Conservation (phyloP, 2,797 vertebrate genomes). For the Myotis daubentonii region DNA sequence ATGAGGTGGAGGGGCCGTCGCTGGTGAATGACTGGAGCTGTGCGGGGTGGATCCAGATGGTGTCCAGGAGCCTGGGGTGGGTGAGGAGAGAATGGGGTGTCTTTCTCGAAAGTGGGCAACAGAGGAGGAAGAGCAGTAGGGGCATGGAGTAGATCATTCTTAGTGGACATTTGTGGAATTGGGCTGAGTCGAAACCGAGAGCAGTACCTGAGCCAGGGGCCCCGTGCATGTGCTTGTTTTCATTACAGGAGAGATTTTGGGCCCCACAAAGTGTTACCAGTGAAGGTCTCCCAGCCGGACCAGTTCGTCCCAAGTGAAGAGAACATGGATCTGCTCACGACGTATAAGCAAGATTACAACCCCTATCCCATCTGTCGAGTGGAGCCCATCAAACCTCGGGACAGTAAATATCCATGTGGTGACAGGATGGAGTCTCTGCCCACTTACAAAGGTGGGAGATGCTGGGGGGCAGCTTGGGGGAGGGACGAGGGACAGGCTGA, state of each 20-base stretch:
- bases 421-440: constrained; percentile 76
- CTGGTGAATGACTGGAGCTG: background rate
- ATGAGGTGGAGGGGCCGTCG: background rate
- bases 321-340: constrained; percentile 81
- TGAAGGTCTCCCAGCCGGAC: constrained; percentile 59
- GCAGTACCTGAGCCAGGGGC: background rate
- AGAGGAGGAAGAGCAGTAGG: background rate
- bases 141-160: background rate
- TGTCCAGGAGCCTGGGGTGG: background rate
- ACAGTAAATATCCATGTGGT: constrained; percentile 3
- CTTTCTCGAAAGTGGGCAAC: background rate
- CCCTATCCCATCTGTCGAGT: constrained; percentile 30
- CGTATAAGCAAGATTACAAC: constrained; percentile 80
- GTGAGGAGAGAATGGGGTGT: background rate
- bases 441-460: constrained; percentile 79
- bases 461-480: background rate
- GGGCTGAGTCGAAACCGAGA: background rate
- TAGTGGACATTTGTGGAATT: background rate
- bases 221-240: constrained; percentile 14
- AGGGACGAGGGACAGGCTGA: background rate
- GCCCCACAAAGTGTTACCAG: constrained; percentile 72
- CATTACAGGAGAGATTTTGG: constrained; percentile 81
- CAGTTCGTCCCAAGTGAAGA: constrained; percentile 65
- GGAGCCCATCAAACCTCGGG: constrained; percentile 60
- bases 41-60: background rate